A percentile compares a stretch with the other conserved stretches of the same genome.
phyloP scores from a whole-genome alignment of 2,888 invertebrate species.

The Zaprionus lineosus region DNA sequence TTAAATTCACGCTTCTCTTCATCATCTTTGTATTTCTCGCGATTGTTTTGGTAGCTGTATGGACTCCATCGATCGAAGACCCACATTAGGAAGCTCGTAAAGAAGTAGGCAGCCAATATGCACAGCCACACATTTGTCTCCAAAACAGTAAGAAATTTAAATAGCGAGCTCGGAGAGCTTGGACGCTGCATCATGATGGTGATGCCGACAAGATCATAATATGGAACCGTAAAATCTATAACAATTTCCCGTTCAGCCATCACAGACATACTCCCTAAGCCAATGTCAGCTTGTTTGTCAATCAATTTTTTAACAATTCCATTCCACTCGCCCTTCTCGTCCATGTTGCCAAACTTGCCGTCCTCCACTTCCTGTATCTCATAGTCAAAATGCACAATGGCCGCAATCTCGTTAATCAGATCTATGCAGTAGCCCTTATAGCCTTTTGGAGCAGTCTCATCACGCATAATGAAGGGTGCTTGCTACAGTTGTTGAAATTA shows the following conservation, averaged over 20 bases:
- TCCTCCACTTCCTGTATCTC: conserved; percentile 92
- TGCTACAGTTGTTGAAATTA: conserved; percentile 84
- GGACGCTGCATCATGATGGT: conserved; percentile 97
- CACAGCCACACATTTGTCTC: conserved; percentile 99
- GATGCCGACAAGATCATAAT: conserved; percentile 98
- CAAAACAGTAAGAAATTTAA: conserved; percentile 97
- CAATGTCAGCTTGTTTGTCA: conserved; percentile 95
- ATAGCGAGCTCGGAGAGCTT: conserved; percentile 93
- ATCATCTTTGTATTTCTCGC: conserved; percentile 95
- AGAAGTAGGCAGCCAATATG: conserved; percentile 96
- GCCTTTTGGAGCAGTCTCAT: conserved; percentile 86
- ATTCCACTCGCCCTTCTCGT: conserved; percentile 92
- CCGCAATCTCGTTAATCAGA: conserved; percentile 92
- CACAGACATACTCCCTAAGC: conserved; percentile 95
- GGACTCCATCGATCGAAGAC: conserved; percentile 98
- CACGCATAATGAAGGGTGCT: conserved; percentile 91
- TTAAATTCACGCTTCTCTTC: conserved; percentile 97
- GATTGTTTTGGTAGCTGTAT: conserved; percentile 97
- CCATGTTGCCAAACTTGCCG: conserved; percentile 94
- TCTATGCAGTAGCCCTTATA: conserved; percentile 97
- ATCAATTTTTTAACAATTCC: conserved; percentile 91
- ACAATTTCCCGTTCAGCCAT: conserved; percentile 99
- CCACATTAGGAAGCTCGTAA: conserved; percentile 97
- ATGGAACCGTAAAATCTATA: conserved; percentile 98
- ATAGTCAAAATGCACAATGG: conserved; percentile 94